Conservation (phyloP, 2,888 invertebrate species). For the Nymphalis urticae region DNA sequence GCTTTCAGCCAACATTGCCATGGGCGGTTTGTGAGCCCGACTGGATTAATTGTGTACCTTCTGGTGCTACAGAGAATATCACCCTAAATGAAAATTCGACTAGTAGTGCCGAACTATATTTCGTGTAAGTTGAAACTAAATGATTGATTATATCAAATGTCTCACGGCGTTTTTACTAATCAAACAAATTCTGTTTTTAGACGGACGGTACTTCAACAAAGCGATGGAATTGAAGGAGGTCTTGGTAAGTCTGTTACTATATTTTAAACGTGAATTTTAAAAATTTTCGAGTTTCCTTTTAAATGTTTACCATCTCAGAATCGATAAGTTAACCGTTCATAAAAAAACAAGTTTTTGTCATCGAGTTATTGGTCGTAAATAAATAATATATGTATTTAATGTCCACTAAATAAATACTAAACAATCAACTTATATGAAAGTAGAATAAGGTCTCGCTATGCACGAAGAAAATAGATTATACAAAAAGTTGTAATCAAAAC, state of each 20-base stretch:
- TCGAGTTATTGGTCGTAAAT: too few relatives aligned
- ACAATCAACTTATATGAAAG: too few relatives aligned
- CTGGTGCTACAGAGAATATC: constrained; percentile 53
- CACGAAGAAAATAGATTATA: too few relatives aligned
- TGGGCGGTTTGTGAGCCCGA: constrained; percentile 85
- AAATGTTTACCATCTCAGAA: too few relatives aligned
- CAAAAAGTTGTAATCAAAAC: too few relatives aligned
- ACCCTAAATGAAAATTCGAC: constrained; percentile 46
- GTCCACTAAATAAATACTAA: too few relatives aligned
- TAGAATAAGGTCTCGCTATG: too few relatives aligned
- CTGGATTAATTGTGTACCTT: constrained; percentile 79
- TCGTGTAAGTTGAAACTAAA: constrained; percentile 47
- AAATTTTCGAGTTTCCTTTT: too few relatives aligned
- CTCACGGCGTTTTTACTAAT: neutral
- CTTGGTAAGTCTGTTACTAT: constrained; percentile 42
- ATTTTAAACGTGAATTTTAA: too few relatives aligned
- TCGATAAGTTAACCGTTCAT: too few relatives aligned
- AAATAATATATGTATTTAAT: too few relatives aligned
- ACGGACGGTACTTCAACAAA: constrained; percentile 44
- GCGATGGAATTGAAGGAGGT: constrained; percentile 45
- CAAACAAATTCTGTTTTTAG: constrained; percentile 30
- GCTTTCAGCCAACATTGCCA: constrained; percentile 85
- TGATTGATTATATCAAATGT: neutral
- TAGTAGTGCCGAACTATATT: constrained; percentile 83
- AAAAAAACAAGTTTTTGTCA: too few relatives aligned